Percentiles rank a stretch among this genome's conserved stretches.
phyloP scores from a whole-genome alignment of 1,140 invertebrate genomes.

The Gyrodactylus salaris region DNA sequence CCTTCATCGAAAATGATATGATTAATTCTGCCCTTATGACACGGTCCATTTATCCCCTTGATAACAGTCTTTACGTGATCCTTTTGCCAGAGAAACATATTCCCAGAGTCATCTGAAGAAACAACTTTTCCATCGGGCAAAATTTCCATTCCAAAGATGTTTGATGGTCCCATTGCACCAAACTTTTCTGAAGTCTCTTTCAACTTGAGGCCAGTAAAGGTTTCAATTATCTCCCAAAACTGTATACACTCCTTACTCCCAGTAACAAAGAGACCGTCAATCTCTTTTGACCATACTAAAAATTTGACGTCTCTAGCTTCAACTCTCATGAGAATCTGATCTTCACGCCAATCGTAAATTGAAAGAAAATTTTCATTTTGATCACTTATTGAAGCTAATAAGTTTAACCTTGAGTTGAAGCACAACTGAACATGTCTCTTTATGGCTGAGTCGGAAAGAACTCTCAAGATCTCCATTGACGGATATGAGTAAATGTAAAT shows the following conservation, averaged over 20 bases:
- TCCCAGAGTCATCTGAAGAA: slow-evolving; percentile 52
- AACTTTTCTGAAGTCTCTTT: slow-evolving; percentile 48
- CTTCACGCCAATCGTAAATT: slow-evolving; percentile 46
- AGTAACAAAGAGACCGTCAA: slow-evolving; percentile 37
- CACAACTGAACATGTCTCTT: background rate
- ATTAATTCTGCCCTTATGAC: slow-evolving; percentile 35
- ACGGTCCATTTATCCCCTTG: slow-evolving; percentile 25
- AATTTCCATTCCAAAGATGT: slow-evolving; percentile 42
- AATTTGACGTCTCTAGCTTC: slow-evolving; percentile 42
- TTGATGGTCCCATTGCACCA: slow-evolving; percentile 53
- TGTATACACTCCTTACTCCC: slow-evolving; percentile 38
- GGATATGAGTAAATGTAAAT: background rate
- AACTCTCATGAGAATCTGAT: slow-evolving; percentile 33
- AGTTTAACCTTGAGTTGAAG: slow-evolving; percentile 14
- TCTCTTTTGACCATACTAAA: slow-evolving; percentile 39
- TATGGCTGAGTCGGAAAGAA: background rate
- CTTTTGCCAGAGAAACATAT: slow-evolving; percentile 51
- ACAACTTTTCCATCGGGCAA: slow-evolving; percentile 51
- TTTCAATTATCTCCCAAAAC: slow-evolving; percentile 59
- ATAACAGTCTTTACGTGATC: slow-evolving; percentile 35
- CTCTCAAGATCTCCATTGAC: background rate
- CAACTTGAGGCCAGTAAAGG: slow-evolving; percentile 55
- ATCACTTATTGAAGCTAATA: slow-evolving; percentile 43
- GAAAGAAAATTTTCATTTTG: slow-evolving; percentile 50
- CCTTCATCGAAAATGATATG: slow-evolving; percentile 34